These are phyloP conservation scores for Diplogasteroides magnus DNA, from an alignment of 1,140 invertebrate species.

Conservation along the genomic window DNA sequence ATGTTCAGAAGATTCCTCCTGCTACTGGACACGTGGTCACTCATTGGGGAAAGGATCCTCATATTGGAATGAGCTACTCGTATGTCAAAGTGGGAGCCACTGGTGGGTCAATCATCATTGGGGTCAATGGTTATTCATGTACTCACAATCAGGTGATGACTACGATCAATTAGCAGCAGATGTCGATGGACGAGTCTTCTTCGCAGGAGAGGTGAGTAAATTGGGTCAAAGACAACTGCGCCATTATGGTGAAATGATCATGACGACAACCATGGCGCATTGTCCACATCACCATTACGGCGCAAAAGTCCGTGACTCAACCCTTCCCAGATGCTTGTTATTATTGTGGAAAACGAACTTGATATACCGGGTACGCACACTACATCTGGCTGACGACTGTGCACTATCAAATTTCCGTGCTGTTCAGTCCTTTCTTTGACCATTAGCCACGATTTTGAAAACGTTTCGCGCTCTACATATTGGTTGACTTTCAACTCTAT, in stretches of 20 bases:
- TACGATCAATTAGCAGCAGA: slow-evolving; percentile 57
- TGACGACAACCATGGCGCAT: slow-evolving; percentile 9
- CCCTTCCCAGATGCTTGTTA: too few species aligned
- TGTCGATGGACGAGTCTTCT: slow-evolving; percentile 57
- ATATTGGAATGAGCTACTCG: slow-evolving; percentile 58
- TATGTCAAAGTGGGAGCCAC: slow-evolving; percentile 57
- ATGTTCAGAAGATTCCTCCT: slow-evolving; percentile 47
- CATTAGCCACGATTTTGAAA: too few species aligned
- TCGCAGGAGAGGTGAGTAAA: slow-evolving; percentile 59
- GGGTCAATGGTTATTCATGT: not conserved
- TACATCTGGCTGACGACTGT: too few species aligned
- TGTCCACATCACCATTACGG: too few species aligned
- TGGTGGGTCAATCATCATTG: slow-evolving; percentile 17
- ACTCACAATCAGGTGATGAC: slow-evolving; percentile 30
- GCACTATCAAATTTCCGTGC: too few species aligned
- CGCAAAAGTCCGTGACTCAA: too few species aligned
- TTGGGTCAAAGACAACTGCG: not conserved
- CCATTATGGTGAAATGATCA: too few species aligned
- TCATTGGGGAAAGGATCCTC: slow-evolving; percentile 56
- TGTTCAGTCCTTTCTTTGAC: too few species aligned
- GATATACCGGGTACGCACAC: too few species aligned
- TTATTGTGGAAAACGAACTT: too few species aligned
- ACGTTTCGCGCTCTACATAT: too few species aligned
- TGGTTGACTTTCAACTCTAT: too few species aligned
- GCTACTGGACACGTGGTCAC: slow-evolving; percentile 58